These are phyloP conservation scores for Semotilus atromaculatus DNA, from an alignment of 2,797 vertebrate genomes.

Conservation along the genomic window DNA sequence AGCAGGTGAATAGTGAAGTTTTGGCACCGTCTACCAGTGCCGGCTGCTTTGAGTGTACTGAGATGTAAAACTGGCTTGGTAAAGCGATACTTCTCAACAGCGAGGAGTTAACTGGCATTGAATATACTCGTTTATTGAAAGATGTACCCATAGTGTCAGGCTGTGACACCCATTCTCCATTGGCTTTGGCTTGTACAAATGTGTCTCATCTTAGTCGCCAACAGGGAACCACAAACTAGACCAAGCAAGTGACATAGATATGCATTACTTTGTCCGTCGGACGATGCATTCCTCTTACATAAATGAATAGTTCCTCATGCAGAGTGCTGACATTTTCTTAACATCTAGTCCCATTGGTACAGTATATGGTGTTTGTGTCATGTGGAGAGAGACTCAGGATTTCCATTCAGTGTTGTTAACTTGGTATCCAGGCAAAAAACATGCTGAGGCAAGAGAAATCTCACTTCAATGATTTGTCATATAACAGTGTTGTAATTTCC, in stretches of 20 bases:
- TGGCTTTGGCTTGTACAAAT: conserved; percentile 71
- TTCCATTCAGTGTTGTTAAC: conserved; percentile 71
- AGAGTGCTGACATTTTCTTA: conserved; percentile 74
- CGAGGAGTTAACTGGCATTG: conserved; percentile 48
- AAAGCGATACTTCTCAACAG: conserved; percentile 20
- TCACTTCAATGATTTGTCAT: conserved; percentile 72
- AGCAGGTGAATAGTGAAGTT: conserved; percentile 44
- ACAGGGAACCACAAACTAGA: conserved; percentile 63
- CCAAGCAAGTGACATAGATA: conserved; percentile 63
- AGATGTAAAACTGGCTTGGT: conserved; percentile 14
- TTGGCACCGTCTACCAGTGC: neutral
- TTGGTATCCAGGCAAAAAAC: conserved; percentile 69
- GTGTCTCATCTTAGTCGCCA: conserved; percentile 62
- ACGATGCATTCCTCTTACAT: conserved; percentile 63
- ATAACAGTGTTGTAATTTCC: conserved; percentile 55
- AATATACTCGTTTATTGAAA: conserved; percentile 61
- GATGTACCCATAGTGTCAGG: conserved; percentile 60
- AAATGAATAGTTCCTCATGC: conserved; percentile 70
- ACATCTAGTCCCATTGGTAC: conserved; percentile 66
- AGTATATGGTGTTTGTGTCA: conserved; percentile 67
- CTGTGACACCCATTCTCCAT: conserved; percentile 59
- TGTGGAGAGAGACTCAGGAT: conserved; percentile 70
- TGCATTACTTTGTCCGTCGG: conserved; percentile 58
- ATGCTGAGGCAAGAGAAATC: conserved; percentile 75
- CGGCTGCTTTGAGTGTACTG: conserved; percentile 22